Evolutionary conservation across 2,888 invertebrate species (phyloP).

Genomic region (Nomada goodeniana): DNA sequence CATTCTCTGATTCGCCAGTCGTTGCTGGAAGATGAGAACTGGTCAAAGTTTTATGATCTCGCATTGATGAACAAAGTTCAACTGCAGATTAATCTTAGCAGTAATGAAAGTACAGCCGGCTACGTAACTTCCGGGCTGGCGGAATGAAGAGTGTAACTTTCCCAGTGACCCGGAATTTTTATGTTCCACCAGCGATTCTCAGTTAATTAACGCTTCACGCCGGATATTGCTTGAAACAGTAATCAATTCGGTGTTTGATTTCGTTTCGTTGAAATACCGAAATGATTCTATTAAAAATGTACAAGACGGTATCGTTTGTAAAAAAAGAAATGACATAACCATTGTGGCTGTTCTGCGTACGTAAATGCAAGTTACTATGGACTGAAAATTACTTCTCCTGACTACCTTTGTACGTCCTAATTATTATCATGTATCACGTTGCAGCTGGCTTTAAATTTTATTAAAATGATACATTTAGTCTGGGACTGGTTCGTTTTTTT

Average conservation of each 20-base stretch:
- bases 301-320: too few relatives aligned
- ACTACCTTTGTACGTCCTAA: too few relatives aligned
- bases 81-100: conserved; percentile 56
- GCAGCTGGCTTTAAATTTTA: too few relatives aligned
- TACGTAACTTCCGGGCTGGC: conserved; percentile 34
- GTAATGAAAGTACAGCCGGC: conserved; percentile 47
- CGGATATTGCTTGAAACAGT: background rate
- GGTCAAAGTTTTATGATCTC: conserved; percentile 53
- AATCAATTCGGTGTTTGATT: background rate
- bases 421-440: too few relatives aligned
- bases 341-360: too few relatives aligned
- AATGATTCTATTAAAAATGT: too few relatives aligned
- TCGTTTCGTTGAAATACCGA: too few relatives aligned
- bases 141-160: conserved; percentile 24
- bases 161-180: conserved; percentile 7
- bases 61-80: conserved; percentile 60
- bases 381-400: too few relatives aligned
- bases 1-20: conserved; percentile 37
- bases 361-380: too few relatives aligned
- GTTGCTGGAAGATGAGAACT: conserved; percentile 33
- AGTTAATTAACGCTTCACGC: conserved; percentile 4
- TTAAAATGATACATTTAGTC: too few relatives aligned
- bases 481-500: too few relatives aligned
- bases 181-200: background rate
- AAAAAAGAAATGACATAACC: too few relatives aligned